These are phyloP conservation scores for Rattus norvegicus DNA, from an alignment of 2,113 vertebrate genomes.

Conservation along the genomic window GRCr8 NC_086039.1:55391501-55392000, in stretches of 20 bases:
- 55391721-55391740: background rate
- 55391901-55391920: background rate
- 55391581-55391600: too few relatives aligned
- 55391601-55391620: too few relatives aligned
- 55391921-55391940: background rate
- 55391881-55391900: background rate
- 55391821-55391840: background rate
- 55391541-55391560: too few relatives aligned
- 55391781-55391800: background rate
- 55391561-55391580: too few relatives aligned
- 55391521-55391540: too few relatives aligned
- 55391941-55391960: background rate
- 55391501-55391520: too few relatives aligned
- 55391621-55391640: background rate
- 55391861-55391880: constrained; percentile 26
- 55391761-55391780: background rate
- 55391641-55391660: background rate
- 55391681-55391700: background rate
- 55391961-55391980: background rate
- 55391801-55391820: background rate
- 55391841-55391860: background rate
- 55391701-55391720: background rate
- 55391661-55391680: background rate
- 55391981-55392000: background rate
- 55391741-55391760: background rate